Evolutionary conservation across 2,113 vertebrate species (phyloP).

Genomic region (Engraulis encrasicolus): DNA sequence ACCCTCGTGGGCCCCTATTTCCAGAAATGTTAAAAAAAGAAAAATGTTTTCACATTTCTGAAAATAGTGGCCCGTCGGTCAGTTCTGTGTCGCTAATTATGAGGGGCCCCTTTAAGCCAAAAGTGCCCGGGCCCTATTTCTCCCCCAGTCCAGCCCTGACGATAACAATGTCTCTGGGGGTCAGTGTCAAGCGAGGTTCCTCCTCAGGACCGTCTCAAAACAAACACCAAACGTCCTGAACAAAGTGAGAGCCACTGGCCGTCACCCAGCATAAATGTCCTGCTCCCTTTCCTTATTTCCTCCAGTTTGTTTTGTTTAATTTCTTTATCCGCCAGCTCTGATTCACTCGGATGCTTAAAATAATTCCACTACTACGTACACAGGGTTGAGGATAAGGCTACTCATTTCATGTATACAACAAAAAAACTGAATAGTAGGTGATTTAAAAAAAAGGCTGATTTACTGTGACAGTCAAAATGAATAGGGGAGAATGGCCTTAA

Average conservation of each 20-base stretch:
- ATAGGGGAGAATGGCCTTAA: neutral
- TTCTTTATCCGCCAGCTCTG: neutral
- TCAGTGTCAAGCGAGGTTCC: neutral
- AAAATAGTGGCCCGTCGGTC: too few relatives aligned
- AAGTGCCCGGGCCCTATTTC: too few relatives aligned
- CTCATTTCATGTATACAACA: neutral
- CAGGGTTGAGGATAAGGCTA: neutral
- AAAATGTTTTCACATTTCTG: too few relatives aligned
- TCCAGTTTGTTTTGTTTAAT: neutral
- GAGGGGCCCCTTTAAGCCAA: too few relatives aligned
- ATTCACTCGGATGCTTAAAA: neutral
- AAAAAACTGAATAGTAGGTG: neutral
- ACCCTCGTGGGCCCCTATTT: too few relatives aligned
- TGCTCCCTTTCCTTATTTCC: neutral
- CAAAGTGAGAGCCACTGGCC: neutral
- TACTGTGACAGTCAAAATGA: neutral
- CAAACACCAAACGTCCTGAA: conserved; percentile 11
- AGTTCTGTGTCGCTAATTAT: too few relatives aligned
- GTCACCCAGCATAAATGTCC: neutral
- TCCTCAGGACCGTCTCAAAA: neutral
- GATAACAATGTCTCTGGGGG: neutral
- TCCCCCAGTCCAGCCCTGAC: too few relatives aligned
- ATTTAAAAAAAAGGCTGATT: neutral
- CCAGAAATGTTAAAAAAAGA: too few relatives aligned
- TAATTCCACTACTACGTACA: neutral